phyloP scores from a whole-genome alignment of 2,888 invertebrate genomes.

The Dryadula phaetusa region DNA sequence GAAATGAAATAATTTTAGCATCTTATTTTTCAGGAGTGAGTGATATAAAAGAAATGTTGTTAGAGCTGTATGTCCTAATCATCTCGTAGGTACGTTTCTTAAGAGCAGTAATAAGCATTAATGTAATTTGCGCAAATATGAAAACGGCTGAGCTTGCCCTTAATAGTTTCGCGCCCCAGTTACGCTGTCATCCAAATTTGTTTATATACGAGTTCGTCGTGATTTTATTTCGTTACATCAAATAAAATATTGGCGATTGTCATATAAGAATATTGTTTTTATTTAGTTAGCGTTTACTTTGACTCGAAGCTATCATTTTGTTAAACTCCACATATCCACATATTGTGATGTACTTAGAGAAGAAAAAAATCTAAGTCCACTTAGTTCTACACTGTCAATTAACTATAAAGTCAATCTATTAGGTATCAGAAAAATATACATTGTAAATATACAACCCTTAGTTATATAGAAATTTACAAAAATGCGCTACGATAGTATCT shows the following conservation, averaged over 20 bases:
- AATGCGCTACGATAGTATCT: too few relatives aligned
- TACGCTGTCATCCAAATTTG: constrained; percentile 43
- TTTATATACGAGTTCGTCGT: constrained; percentile 28
- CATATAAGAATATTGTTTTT: neutral
- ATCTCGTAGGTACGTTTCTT: constrained; percentile 48
- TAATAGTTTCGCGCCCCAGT: constrained; percentile 69
- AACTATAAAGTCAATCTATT: too few relatives aligned
- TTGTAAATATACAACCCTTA: too few relatives aligned
- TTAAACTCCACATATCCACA: too few relatives aligned
- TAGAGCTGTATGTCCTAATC: neutral
- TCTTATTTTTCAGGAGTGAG: neutral
- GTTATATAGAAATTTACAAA: too few relatives aligned
- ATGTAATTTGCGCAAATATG: constrained; percentile 79
- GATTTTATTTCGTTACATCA: constrained; percentile 27
- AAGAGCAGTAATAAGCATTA: constrained; percentile 69
- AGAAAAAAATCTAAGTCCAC: too few relatives aligned
- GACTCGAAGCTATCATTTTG: too few relatives aligned
- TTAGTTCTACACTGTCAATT: too few relatives aligned
- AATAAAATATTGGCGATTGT: constrained; percentile 21
- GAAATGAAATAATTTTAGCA: neutral
- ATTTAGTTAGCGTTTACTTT: too few relatives aligned
- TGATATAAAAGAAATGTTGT: neutral
- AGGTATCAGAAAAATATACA: too few relatives aligned
- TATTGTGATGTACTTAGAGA: too few relatives aligned
- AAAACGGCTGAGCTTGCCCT: constrained; percentile 69